Percentiles rank a stretch among this genome's conserved stretches.
phyloP scores from a whole-genome alignment of 2,113 vertebrate genomes.

The Erythrolamprus reginae region DNA sequence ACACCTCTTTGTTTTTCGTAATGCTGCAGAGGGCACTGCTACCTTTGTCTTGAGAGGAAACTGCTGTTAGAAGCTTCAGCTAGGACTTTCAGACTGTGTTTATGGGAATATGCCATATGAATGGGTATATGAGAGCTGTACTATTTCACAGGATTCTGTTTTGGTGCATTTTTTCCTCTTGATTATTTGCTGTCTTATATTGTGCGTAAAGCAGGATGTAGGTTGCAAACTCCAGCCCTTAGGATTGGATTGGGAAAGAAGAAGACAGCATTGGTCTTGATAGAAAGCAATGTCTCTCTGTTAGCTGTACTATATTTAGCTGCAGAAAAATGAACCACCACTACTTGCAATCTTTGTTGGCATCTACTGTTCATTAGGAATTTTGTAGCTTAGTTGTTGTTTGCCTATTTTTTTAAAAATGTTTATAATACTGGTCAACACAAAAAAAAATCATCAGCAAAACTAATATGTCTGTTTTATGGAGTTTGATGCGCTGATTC shows the following conservation, averaged over 20 bases:
- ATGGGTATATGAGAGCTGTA: neutral
- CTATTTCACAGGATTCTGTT: neutral
- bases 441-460: no score
- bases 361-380: neutral
- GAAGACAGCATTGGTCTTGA: neutral
- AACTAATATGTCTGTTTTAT: no score
- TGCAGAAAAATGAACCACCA: neutral
- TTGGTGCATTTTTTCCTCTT: neutral
- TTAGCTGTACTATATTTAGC: neutral
- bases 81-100: neutral
- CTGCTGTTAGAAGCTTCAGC: neutral
- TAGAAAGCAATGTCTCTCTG: neutral
- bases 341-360: neutral
- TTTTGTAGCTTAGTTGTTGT: neutral
- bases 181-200: neutral
- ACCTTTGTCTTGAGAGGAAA: neutral
- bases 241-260: neutral
- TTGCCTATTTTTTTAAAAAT: neutral
- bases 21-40: neutral
- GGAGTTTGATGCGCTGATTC: no score
- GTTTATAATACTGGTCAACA: no score
- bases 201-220: neutral
- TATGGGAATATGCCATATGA: neutral
- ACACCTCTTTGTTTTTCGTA: neutral
- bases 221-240: neutral